Evolutionary conservation across 2,113 vertebrate genomes (phyloP).

Genomic region (Myrmecophaga tridactyla): DNA sequence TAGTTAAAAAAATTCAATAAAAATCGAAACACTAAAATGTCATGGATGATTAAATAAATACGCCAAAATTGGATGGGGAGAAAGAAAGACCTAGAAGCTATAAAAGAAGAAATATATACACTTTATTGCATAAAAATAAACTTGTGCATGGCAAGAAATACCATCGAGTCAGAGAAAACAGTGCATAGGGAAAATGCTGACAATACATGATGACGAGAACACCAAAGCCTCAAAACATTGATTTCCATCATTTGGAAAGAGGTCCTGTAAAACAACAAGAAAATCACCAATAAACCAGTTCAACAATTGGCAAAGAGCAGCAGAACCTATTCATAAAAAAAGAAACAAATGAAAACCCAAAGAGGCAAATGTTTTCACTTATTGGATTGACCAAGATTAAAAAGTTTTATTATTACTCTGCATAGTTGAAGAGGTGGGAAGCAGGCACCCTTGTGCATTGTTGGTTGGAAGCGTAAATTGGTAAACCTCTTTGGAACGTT

Average conservation of each 20-base stretch:
- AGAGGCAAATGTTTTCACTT: not conserved
- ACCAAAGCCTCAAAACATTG: not conserved
- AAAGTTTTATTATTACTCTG: not conserved
- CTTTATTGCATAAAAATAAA: not conserved
- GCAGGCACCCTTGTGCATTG: not conserved
- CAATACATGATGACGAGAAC: not conserved
- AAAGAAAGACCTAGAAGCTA: not conserved
- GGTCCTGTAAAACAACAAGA: constrained; percentile 3
- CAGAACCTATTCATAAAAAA: not conserved
- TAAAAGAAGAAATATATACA: not conserved
- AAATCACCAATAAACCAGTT: not conserved
- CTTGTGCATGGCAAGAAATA: not conserved
- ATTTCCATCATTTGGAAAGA: constrained; percentile 33
- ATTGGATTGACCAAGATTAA: not conserved
- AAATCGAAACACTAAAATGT: not conserved
- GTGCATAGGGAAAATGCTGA: not conserved
- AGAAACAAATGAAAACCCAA: not conserved
- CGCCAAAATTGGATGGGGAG: not conserved
- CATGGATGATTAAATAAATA: not conserved
- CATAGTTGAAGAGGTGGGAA: not conserved
- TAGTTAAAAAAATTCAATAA: not conserved
- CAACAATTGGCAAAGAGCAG: not conserved
- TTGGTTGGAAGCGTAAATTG: not conserved
- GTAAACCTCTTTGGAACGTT: not conserved
- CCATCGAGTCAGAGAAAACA: not conserved